These are phyloP conservation scores for Smittia sp. DNA, from an alignment of 2,888 invertebrate species.

Conservation along the genomic window DNA sequence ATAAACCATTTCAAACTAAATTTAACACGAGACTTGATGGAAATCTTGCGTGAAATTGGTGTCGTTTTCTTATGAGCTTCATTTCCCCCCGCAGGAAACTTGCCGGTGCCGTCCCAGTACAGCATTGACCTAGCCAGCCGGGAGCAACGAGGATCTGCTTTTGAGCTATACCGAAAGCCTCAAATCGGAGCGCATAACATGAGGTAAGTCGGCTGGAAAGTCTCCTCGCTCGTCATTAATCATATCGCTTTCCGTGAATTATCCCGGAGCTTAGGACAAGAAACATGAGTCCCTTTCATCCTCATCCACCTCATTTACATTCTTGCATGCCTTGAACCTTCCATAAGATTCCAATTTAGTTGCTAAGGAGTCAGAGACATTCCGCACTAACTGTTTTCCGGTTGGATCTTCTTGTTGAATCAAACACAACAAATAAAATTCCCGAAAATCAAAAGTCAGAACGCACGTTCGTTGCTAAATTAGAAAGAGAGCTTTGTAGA, in stretches of 20 bases:
- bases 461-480: not conserved
- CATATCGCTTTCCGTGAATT: not conserved
- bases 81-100: conserved; percentile 47
- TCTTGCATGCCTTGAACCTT: not conserved
- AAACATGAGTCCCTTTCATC: not conserved
- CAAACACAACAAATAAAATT: not conserved
- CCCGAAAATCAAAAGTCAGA: not conserved
- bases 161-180: conserved; percentile 89
- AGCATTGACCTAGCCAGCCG: conserved; percentile 70
- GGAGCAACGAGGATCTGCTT: conserved; percentile 91
- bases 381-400: conserved; percentile 39
- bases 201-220: conserved; percentile 58
- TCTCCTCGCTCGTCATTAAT: not conserved
- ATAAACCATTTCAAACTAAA: too few species aligned
- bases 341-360: conserved; percentile 12
- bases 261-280: too few species aligned
- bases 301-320: not conserved
- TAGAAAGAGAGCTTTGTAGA: not conserved
- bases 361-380: conserved; percentile 40
- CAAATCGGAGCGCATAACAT: conserved; percentile 66
- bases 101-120: conserved; percentile 51
- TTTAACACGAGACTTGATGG: too few species aligned
- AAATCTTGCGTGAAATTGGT: not conserved
- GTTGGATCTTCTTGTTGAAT: conserved; percentile 33
- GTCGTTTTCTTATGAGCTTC: not conserved